Conservation (phyloP, 2,797 vertebrate genomes). For the Lophotriccus pileatus region DNA sequence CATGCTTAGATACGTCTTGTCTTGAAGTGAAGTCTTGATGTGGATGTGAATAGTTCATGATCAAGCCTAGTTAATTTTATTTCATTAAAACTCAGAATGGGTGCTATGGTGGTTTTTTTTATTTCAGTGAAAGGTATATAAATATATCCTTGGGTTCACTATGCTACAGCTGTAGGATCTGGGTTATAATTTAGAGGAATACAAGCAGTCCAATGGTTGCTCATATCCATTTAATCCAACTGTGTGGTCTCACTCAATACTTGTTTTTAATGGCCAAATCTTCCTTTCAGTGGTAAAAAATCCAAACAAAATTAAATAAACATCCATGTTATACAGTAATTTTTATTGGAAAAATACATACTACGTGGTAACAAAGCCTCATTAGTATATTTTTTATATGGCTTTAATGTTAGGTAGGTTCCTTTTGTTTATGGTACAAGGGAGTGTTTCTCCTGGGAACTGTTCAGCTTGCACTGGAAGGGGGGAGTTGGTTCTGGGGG, state of each 20-base stretch:
- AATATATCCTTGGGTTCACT: not conserved
- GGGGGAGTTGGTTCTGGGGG: not conserved
- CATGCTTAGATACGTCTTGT: not conserved
- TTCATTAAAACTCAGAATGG: not conserved
- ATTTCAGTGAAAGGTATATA: not conserved
- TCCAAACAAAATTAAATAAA: not conserved
- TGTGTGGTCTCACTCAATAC: not conserved
- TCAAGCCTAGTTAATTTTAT: not conserved
- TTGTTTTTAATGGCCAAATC: not conserved
- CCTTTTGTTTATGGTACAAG: not conserved
- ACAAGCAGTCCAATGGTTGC: not conserved
- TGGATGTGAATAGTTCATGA: not conserved
- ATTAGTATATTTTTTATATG: not conserved
- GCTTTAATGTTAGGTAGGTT: not conserved
- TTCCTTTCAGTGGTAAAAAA: not conserved
- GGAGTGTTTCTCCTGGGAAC: not conserved
- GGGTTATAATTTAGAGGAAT: not conserved
- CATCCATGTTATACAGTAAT: not conserved
- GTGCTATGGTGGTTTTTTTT: not conserved
- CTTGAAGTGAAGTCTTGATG: not conserved
- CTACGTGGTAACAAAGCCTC: not conserved
- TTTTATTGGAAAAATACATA: not conserved
- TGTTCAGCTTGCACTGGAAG: not conserved
- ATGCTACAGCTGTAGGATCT: not conserved
- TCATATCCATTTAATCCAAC: not conserved